A percentile compares a stretch with the other conserved stretches of the same genome.
These are phyloP conservation scores for Centrocercus urophasianus DNA, from an alignment of 2,113 vertebrate species.

Conservation along the genomic window DNA sequence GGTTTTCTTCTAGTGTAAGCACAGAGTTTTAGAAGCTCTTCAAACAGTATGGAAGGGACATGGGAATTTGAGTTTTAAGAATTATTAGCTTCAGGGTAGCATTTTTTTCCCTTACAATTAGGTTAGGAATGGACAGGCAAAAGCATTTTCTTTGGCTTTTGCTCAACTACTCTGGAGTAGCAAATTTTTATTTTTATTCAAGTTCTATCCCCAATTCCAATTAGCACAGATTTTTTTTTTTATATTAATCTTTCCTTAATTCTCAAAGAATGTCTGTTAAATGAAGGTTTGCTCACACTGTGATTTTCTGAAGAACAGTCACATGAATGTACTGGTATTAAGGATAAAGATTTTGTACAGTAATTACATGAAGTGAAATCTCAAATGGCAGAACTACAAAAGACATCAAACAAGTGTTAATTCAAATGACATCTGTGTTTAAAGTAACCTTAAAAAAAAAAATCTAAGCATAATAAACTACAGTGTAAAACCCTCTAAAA, in stretches of 20 bases:
- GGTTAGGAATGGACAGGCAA: constrained; percentile 63
- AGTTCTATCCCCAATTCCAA: constrained; percentile 66
- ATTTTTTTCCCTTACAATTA: constrained; percentile 36
- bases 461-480: constrained; percentile 48
- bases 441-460: constrained; percentile 60
- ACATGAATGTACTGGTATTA: constrained; percentile 34
- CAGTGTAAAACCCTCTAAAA: constrained; percentile 55
- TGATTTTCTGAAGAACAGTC: constrained; percentile 44
- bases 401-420: constrained; percentile 24
- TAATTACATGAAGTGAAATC: constrained; percentile 55
- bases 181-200: constrained; percentile 59
- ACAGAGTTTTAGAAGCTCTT: constrained; percentile 12
- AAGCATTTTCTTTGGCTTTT: constrained; percentile 92
- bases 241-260: constrained; percentile 11
- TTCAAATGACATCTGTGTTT: constrained; percentile 38
- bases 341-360: constrained; percentile 44
- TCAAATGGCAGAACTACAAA: constrained; percentile 65
- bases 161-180: constrained; percentile 77
- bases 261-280: constrained; percentile 64
- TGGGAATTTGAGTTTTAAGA: constrained; percentile 43
- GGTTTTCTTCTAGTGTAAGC: neutral
- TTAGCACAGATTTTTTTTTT: neutral
- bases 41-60: constrained; percentile 29
- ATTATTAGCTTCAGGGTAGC: neutral
- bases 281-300: constrained; percentile 55